Evolutionary conservation across 2,888 invertebrate genomes (phyloP).

Genomic region (Drosophila pullipes): DNA sequence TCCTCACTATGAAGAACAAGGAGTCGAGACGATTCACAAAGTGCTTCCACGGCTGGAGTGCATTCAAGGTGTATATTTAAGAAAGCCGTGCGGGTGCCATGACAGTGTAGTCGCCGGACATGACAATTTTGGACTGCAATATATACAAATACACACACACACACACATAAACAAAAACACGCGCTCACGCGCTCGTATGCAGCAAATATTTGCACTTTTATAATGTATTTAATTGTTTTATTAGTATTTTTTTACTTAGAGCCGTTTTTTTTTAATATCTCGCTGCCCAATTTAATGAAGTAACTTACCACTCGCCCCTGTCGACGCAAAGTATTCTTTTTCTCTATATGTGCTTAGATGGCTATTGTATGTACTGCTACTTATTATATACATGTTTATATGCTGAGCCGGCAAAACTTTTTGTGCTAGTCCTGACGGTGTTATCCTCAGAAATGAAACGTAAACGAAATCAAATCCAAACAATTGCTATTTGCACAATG

Average conservation of each 20-base stretch:
- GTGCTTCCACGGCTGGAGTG: slow-evolving; percentile 99
- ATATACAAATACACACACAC: slow-evolving; percentile 22
- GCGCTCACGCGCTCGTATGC: slow-evolving; percentile 23
- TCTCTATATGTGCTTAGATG: slow-evolving; percentile 48
- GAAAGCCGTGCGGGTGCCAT: slow-evolving; percentile 56
- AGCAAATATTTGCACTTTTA: slow-evolving; percentile 73
- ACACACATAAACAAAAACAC: slow-evolving; percentile 12
- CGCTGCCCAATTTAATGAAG: slow-evolving; percentile 54
- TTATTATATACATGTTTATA: slow-evolving; percentile 57
- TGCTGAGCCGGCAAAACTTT: slow-evolving; percentile 73
- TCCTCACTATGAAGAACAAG: slow-evolving; percentile 97
- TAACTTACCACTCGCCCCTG: slow-evolving; percentile 48
- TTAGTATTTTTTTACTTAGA: slow-evolving; percentile 70
- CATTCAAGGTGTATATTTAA: slow-evolving; percentile 88
- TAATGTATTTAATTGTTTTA: slow-evolving; percentile 73
- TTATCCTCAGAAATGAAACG: slow-evolving; percentile 58
- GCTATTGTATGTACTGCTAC: slow-evolving; percentile 58
- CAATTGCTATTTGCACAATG: slow-evolving; percentile 62
- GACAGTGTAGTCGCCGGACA: slow-evolving; percentile 60
- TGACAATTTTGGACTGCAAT: slow-evolving; percentile 63
- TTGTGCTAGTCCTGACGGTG: slow-evolving; percentile 71
- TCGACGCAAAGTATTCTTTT: slow-evolving; percentile 73
- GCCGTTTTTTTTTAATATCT: slow-evolving; percentile 46
- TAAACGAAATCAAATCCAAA: slow-evolving; percentile 42
- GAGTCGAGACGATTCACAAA: slow-evolving; percentile 98